Evolutionary conservation across 1,140 invertebrate species (phyloP), one percentile per base, ranked within the genome.

Genomic region (Ceratoteleas bidentatus): DNA sequence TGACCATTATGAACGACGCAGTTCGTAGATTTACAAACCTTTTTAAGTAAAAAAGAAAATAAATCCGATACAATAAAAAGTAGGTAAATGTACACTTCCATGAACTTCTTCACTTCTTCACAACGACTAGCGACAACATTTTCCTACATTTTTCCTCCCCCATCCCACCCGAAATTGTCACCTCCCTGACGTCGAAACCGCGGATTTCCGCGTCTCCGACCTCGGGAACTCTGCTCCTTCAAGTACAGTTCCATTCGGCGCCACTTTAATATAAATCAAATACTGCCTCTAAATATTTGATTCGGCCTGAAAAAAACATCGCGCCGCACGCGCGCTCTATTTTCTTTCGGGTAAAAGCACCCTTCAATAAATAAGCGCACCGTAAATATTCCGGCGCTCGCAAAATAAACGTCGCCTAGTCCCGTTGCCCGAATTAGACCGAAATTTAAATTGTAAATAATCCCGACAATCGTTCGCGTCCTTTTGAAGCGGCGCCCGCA

Each of bases 361-460:
- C 47, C 38, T 54, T 81, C 78, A 70, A 81, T 81, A 81, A 81
- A 81, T 81, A 75, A 75, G 75, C 54, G 58, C 65, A 81, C 58
- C 70, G 53, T 68, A 69, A 70, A 81, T 74, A 74, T 64, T 53
- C 52, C 8, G 45, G 32, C 24, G 14, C 38, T 33, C 50, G 24
- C 16, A 65, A 52, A 60, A 60, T 60, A 78, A 70, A 47, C 58
- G 11, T 16, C 4, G 13, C 9, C 40, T 5, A 11, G 49, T 15
- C 24, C 34, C 16, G 56, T 69, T 56, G n/a, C n/a, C n/a, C n/a
- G 58, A 81, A 69, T 74, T 69, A 70, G 65, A 81, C 15, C 49
- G 14, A 65, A 70, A 81, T 81, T 81, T 75, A 62, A 81, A 81
- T 81, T 75, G 56, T 65, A 75, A 75, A 81, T 75, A 70, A 74